Percentiles rank a stretch among this genome's conserved stretches.
These are phyloP conservation scores for Rhodophaea formosa DNA, from an alignment of 2,888 invertebrate species.

Conservation along the genomic window DNA sequence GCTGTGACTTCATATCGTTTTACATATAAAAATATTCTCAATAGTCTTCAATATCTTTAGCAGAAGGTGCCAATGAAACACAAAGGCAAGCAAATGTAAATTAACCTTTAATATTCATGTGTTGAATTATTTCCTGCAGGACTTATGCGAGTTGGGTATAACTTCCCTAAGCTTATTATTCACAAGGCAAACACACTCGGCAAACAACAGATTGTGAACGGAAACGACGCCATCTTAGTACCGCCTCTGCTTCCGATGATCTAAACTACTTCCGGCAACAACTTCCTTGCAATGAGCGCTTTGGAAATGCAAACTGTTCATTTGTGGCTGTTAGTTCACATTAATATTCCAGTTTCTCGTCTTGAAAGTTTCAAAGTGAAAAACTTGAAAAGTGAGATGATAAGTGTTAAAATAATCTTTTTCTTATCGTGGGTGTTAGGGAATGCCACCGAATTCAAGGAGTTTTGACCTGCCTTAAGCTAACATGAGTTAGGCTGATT, in stretches of 20 bases:
- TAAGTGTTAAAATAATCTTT: too few species aligned
- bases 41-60: too few species aligned
- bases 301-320: slow-evolving; percentile 21
- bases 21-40: too few species aligned
- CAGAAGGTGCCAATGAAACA: not conserved
- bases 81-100: not conserved
- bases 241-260: slow-evolving; percentile 43
- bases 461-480: too few species aligned
- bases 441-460: too few species aligned
- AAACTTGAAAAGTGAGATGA: too few species aligned
- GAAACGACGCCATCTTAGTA: slow-evolving; percentile 45
- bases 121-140: slow-evolving; percentile 5
- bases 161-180: slow-evolving; percentile 28
- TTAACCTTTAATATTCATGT: not conserved
- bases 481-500: too few species aligned
- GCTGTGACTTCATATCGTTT: too few species aligned
- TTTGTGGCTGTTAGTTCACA: slow-evolving; percentile 8
- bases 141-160: slow-evolving; percentile 14
- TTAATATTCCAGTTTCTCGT: not conserved
- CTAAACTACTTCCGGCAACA: slow-evolving; percentile 54
- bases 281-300: slow-evolving; percentile 35
- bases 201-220: slow-evolving; percentile 44
- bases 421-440: too few species aligned
- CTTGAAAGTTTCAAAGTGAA: too few species aligned
- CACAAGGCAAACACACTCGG: slow-evolving; percentile 29